These are phyloP conservation scores for Tychaedon coryphoeus DNA, from an alignment of 2,113 vertebrate species.

Conservation along the genomic window DNA sequence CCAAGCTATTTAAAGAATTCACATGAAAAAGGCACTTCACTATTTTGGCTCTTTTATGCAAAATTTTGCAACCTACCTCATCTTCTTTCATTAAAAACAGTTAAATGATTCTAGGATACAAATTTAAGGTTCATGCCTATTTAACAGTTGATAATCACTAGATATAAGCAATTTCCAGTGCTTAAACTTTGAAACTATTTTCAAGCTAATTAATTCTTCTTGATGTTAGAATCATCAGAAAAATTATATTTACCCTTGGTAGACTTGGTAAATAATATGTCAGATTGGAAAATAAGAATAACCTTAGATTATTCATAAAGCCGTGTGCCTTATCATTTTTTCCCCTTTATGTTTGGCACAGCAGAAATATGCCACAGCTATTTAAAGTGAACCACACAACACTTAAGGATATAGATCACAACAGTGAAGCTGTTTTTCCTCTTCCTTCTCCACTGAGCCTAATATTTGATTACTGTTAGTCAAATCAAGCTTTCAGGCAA, in stretches of 20 bases:
- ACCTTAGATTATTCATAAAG: slow-evolving; percentile 70
- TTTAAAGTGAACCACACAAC: slow-evolving; percentile 73
- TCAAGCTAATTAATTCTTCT: slow-evolving; percentile 63
- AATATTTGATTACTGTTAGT: slow-evolving; percentile 83
- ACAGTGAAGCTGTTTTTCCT: slow-evolving; percentile 50
- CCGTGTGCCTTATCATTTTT: slow-evolving; percentile 49
- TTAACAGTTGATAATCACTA: slow-evolving; percentile 32
- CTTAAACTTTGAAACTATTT: slow-evolving; percentile 60
- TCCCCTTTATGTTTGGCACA: slow-evolving; percentile 69
- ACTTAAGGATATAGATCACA: slow-evolving; percentile 68
- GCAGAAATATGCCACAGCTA: slow-evolving; percentile 74
- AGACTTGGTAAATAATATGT: slow-evolving; percentile 68
- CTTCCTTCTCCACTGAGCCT: slow-evolving; percentile 59
- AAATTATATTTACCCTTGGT: slow-evolving; percentile 53
- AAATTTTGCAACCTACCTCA: slow-evolving; percentile 48
- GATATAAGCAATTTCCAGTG: slow-evolving; percentile 32
- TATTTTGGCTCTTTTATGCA: slow-evolving; percentile 48
- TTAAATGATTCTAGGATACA: slow-evolving; percentile 35
- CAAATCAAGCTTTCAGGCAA: slow-evolving; percentile 83
- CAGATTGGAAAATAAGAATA: slow-evolving; percentile 71
- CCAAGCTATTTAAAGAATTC: slow-evolving; percentile 43
- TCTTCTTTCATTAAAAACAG: slow-evolving; percentile 59
- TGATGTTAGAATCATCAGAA: slow-evolving; percentile 44
- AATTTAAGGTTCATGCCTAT: slow-evolving; percentile 61
- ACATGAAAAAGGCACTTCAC: slow-evolving; percentile 9